These are phyloP conservation scores for Carposina sasakii DNA, from an alignment of 1,140 invertebrate genomes.

Conservation along the genomic window DNA sequence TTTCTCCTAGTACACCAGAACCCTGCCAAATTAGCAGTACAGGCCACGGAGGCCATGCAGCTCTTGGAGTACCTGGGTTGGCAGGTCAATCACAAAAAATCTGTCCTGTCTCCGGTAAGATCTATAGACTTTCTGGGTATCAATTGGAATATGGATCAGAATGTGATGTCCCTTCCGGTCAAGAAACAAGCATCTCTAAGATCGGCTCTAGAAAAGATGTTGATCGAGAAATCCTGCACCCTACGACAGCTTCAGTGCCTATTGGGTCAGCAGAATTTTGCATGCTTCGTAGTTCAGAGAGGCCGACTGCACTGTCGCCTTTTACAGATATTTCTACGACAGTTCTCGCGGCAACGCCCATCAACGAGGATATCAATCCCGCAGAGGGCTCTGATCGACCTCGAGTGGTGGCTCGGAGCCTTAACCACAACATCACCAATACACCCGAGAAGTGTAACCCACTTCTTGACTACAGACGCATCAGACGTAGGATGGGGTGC, in stretches of 20 bases:
- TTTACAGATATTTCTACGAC: constrained; percentile 6
- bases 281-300: constrained; percentile 71
- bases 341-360: neutral
- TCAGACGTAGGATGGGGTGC: constrained; percentile 22
- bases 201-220: neutral
- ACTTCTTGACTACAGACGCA: constrained; percentile 31
- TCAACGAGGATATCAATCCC: neutral
- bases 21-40: neutral
- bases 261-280: constrained; percentile 36
- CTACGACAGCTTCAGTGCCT: neutral
- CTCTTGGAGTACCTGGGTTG: constrained; percentile 22
- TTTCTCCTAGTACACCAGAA: constrained; percentile 9
- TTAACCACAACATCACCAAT: constrained; percentile 10
- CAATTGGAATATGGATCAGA: neutral
- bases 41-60: constrained; percentile 10
- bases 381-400: constrained; percentile 7
- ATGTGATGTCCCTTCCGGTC: neutral
- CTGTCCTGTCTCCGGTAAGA: neutral
- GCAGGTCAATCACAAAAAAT: constrained; percentile 4
- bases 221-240: neutral
- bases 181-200: neutral
- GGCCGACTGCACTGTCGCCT: constrained; percentile 30
- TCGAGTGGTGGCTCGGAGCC: constrained; percentile 21
- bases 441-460: constrained; percentile 9
- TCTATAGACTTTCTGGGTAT: neutral